Evolutionary conservation across 1,140 invertebrate species (phyloP).

Genomic region (Tribolium madens): DNA sequence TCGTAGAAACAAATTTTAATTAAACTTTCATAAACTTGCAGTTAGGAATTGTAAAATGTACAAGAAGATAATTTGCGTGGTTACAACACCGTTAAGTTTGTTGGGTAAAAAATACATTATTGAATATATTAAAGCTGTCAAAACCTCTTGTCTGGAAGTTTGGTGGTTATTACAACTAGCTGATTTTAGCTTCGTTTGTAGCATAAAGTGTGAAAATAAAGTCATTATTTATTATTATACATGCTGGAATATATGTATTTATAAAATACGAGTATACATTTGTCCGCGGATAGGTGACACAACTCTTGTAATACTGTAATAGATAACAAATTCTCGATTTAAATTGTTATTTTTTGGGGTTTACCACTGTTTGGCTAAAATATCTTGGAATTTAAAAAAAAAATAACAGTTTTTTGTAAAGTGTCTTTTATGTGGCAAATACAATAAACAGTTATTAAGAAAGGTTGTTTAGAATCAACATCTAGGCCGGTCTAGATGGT

Average conservation of each 20-base stretch:
- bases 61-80: neutral
- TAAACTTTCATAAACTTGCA: constrained; percentile 2
- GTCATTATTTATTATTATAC: neutral
- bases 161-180: neutral
- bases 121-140: constrained; percentile 9
- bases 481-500: no score
- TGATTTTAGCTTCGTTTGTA: neutral
- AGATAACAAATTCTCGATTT: no score
- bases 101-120: neutral
- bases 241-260: neutral
- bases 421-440: no score
- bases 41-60: neutral
- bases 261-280: neutral
- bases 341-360: no score
- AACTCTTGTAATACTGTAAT: no score
- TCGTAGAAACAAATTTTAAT: neutral
- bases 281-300: no score
- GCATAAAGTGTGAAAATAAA: neutral
- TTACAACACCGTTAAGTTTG: neutral
- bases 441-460: no score
- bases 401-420: no score
- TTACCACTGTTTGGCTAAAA: no score
- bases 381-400: no score
- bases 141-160: constrained; percentile 6
- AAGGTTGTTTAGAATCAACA: no score